These are phyloP conservation scores for Cydia strobilella DNA, from an alignment of 1,140 invertebrate genomes.

Conservation along the genomic window DNA sequence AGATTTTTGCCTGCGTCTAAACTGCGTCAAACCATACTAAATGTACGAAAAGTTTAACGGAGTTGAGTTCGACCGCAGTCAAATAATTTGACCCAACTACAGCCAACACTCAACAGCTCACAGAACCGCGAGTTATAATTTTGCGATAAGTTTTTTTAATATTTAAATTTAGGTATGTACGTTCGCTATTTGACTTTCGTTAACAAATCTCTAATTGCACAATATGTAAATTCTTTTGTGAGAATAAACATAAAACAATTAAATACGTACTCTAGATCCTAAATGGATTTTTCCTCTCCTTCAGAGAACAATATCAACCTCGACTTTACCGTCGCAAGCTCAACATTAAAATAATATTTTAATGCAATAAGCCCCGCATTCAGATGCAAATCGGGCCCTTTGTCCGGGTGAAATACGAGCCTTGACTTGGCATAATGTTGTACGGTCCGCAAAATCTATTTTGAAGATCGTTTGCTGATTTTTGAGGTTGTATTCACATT, in stretches of 20 bases:
- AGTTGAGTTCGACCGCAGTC: too few species aligned
- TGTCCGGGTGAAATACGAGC: slow-evolving; percentile 14
- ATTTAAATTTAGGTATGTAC: too few species aligned
- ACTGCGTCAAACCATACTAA: too few species aligned
- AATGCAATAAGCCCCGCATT: slow-evolving; percentile 18
- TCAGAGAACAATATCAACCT: slow-evolving; percentile 13
- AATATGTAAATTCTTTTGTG: too few species aligned
- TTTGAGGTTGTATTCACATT: background rate
- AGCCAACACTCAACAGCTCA: too few species aligned
- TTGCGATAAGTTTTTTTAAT: too few species aligned
- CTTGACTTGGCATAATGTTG: slow-evolving; percentile 18
- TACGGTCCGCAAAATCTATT: background rate
- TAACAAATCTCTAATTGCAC: too few species aligned
- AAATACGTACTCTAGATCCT: background rate
- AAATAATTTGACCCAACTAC: too few species aligned
- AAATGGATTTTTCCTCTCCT: background rate
- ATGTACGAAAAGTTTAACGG: too few species aligned
- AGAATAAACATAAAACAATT: background rate
- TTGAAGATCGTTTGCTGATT: background rate
- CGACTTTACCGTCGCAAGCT: background rate
- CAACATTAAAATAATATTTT: slow-evolving; percentile 29
- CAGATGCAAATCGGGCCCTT: slow-evolving; percentile 23
- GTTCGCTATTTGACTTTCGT: too few species aligned
- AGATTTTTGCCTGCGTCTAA: too few species aligned
- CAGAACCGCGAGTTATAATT: too few species aligned